Evolutionary conservation across 1,140 invertebrate genomes (phyloP).

Genomic region (Philopotamus ludificatus): DNA sequence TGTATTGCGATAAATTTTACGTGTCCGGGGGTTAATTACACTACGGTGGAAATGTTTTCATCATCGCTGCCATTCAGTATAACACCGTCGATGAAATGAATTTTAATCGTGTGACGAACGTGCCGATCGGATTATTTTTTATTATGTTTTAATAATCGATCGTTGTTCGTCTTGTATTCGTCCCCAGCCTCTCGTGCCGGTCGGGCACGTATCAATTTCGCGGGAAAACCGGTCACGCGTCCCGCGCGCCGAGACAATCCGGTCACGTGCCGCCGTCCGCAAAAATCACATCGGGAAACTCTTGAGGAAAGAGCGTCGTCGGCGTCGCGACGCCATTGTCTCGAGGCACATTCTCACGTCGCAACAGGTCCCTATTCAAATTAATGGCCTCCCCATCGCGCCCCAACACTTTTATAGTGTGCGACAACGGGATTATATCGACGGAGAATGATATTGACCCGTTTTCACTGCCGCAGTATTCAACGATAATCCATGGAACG

Average conservation of each 20-base stretch:
- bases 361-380: slow-evolving; percentile 28
- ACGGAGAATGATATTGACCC: no score
- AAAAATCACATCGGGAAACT: slow-evolving; percentile 18
- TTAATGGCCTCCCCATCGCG: slow-evolving; percentile 3
- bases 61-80: no score
- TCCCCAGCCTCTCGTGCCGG: not conserved
- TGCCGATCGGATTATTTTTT: no score
- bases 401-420: no score
- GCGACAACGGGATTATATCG: no score
- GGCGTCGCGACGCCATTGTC: slow-evolving; percentile 12
- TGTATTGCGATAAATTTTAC: not conserved
- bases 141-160: no score
- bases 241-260: slow-evolving; percentile 13
- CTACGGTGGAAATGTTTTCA: no score
- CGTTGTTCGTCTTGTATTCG: no score
- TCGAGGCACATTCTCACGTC: slow-evolving; percentile 11
- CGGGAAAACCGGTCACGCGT: slow-evolving; percentile 15
- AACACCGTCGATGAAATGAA: no score
- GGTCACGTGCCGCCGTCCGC: slow-evolving; percentile 11
- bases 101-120: no score
- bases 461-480: no score
- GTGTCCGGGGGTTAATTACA: not conserved
- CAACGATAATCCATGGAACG: no score
- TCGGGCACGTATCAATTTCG: slow-evolving; percentile 20
- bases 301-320: slow-evolving; percentile 9